Evolutionary conservation across 1,140 invertebrate genomes (phyloP), one percentile per base, ranked within the genome.

Genomic region (Meloidogyne exigua): DNA sequence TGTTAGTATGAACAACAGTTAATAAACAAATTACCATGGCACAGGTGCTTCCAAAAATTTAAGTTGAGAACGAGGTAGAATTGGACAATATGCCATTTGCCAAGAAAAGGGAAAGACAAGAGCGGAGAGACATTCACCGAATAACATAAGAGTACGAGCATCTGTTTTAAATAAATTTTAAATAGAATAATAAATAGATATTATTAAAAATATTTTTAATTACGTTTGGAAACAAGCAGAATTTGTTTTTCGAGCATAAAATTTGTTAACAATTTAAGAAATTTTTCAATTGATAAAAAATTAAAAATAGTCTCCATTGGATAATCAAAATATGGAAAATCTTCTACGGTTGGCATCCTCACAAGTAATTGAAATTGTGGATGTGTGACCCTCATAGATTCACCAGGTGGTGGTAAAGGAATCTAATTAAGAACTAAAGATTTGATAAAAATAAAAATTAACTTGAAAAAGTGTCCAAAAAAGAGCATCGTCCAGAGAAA

Each of bases 21-120:
- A 15, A 44, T 15, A 44, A 15, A 42, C 0, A 15, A 99, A 99
- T 72, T 99, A 92, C 88, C 96, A 99, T 21, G 97, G 96, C 36
- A 99, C 96, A 0, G 97, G 97, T 13, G 97, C 96, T 90, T 99
- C 96, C 15, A 99, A 90, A 89, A 99, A 99, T 87, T 98, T 95
- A 82, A 94, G 92, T 66, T 98, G 90, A 21, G 94, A 94, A 25
- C 94, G 92, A 1, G 96, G 96, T 78, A 99, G 89, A 84, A 99
- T 98, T 7, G 97, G 97, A 28, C 98, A 96, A 89, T 99, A 99
- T 0, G 98, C 95, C 88, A 99, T 95, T 72, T 95, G 94, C 96
- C 97, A 99, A 9, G 91, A 90, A 87, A 98, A 99, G 0, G 97
- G 96, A 87, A 96, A 94, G 4, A 98, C 88, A 26, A 99, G 89